Conservation (phyloP, 2,888 invertebrate genomes). For the Cartodere bifasciata region DNA sequence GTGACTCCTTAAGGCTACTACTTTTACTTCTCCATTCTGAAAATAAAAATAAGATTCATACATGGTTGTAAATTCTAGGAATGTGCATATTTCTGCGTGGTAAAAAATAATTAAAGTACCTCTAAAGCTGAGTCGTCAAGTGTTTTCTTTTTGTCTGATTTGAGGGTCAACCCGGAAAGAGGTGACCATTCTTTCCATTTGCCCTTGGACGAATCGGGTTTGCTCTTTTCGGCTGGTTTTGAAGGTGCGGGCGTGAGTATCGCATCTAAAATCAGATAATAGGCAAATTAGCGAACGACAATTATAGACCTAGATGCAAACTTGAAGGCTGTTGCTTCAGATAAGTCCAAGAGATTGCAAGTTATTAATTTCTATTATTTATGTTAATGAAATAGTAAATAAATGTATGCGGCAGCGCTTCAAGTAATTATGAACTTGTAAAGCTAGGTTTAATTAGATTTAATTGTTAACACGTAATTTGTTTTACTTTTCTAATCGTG, state of each 20-base stretch:
- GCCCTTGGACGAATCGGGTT: constrained; percentile 22
- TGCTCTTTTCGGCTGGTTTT: constrained; percentile 24
- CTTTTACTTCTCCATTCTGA: constrained; percentile 45
- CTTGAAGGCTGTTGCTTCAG: no score
- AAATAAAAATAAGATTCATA: constrained; percentile 15
- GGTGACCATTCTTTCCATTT: constrained; percentile 39
- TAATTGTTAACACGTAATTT: neutral
- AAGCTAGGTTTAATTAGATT: neutral
- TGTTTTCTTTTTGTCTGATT: constrained; percentile 40
- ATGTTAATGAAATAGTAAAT: no score
- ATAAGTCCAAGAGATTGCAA: neutral
- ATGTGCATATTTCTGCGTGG: neutral
- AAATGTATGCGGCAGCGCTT: no score
- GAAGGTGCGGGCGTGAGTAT: constrained; percentile 28
- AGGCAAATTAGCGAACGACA: no score
- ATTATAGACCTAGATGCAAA: no score
- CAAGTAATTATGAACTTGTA: neutral
- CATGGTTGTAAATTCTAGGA: no score
- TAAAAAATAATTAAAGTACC: constrained; percentile 27
- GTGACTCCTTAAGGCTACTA: constrained; percentile 67
- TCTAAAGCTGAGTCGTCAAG: constrained; percentile 45
- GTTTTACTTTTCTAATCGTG: neutral
- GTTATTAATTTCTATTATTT: constrained; percentile 3
- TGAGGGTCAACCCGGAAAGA: constrained; percentile 28
- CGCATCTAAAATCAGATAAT: constrained; percentile 33